phyloP scores from a whole-genome alignment of 2,888 invertebrate species.

The Andricus curvator region DNA sequence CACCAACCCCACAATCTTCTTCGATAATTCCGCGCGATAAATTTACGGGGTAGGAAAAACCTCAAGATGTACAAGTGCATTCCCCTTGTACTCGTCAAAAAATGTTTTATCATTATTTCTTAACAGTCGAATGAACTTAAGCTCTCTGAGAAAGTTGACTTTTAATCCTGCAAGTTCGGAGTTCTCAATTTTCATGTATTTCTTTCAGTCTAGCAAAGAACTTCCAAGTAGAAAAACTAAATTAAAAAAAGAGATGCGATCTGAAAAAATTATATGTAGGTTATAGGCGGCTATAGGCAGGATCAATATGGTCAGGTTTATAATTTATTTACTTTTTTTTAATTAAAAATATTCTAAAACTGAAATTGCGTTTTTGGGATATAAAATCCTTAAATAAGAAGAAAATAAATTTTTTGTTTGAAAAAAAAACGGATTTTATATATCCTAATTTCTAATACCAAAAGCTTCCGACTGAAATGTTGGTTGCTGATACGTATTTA shows the following conservation, averaged over 20 bases:
- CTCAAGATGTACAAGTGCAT: background rate
- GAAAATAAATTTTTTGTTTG: too few relatives aligned
- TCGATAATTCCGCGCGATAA: constrained; percentile 22
- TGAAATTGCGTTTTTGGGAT: background rate
- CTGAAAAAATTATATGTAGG: background rate
- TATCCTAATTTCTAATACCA: too few relatives aligned
- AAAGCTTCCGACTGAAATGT: too few relatives aligned
- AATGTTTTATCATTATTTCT: constrained; percentile 35
- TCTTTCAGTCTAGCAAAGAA: background rate
- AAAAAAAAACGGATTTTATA: too few relatives aligned
- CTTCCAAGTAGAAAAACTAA: background rate
- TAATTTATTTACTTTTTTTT: background rate
- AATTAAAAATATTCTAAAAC: background rate
- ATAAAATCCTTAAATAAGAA: too few relatives aligned
- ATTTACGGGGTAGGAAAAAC: constrained; percentile 16
- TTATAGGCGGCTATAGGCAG: too few relatives aligned
- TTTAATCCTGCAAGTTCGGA: constrained; percentile 15
- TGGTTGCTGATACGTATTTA: too few relatives aligned
- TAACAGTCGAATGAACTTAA: constrained; percentile 26
- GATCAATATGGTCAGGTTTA: background rate
- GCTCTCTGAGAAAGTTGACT: constrained; percentile 1
- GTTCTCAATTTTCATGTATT: constrained; percentile 29
- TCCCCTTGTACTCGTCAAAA: constrained; percentile 15
- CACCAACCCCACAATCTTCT: constrained; percentile 17
- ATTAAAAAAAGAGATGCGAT: background rate